These are phyloP conservation scores for Apostichopus leukothele DNA, from an alignment of 53 echinoderm and acorn worm species.

Conservation along the genomic window DNA sequence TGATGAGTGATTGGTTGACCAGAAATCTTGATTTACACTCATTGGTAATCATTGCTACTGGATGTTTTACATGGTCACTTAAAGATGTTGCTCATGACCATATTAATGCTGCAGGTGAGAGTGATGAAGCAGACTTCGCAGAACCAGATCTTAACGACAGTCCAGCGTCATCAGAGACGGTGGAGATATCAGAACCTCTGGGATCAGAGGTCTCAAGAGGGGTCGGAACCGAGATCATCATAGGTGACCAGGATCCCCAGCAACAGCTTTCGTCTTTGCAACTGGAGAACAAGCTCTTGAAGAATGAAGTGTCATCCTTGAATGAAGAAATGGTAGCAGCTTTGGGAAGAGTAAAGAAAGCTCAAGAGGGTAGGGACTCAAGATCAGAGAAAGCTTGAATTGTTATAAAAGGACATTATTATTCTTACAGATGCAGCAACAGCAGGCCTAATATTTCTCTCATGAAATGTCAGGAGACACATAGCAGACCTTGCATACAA, in stretches of 20 bases:
- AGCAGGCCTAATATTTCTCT: no score
- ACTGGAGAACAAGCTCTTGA: slow-evolving; percentile 89
- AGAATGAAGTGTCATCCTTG: slow-evolving; percentile 89
- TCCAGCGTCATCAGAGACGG: slow-evolving; percentile 8
- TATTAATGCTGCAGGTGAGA: background rate
- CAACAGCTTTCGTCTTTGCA: slow-evolving; percentile 92
- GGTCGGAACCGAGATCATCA: slow-evolving; percentile 32
- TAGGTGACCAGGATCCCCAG: slow-evolving; percentile 57
- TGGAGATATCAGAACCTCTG: background rate
- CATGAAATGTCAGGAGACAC: no score
- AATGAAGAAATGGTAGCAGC: slow-evolving; percentile 96
- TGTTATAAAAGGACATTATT: no score
- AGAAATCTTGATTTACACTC: no score
- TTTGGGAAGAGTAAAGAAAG: slow-evolving; percentile 73
- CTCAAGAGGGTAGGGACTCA: slow-evolving; percentile 67
- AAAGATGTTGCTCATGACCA: no score
- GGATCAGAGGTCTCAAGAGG: slow-evolving; percentile 7
- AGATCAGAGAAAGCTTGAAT: background rate
- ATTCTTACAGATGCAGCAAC: no score
- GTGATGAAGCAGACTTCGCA: slow-evolving; percentile 37
- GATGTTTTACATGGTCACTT: no score
- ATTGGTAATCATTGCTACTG: no score
- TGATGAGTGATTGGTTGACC: no score
- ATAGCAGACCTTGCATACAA: no score
- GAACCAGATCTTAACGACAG: slow-evolving; percentile 21